Percentiles rank a stretch among this genome's conserved stretches.
Conservation (phyloP, 2,888 invertebrate genomes). For the Suillia variegata region DNA sequence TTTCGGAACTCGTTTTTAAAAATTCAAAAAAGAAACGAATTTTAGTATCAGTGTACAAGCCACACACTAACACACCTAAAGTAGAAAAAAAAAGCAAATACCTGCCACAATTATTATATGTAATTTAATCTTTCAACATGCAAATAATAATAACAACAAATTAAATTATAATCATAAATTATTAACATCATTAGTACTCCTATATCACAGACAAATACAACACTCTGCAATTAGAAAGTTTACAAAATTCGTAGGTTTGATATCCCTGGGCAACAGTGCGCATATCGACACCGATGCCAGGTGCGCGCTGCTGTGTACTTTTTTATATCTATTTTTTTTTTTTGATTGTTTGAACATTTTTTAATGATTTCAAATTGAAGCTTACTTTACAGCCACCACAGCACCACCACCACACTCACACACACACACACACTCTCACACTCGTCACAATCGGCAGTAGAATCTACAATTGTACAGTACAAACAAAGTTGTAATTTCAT, state of each 20-base stretch:
- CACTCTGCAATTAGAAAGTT: conserved; percentile 11
- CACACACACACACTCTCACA: no score
- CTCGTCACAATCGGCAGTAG: no score
- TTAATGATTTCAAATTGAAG: conserved; percentile 2
- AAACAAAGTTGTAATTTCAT: not conserved
- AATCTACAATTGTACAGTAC: not conserved
- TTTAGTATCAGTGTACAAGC: no score
- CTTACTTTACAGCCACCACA: no score
- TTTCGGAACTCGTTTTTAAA: no score
- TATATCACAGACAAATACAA: not conserved
- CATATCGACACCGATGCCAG: not conserved
- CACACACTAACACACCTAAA: no score
- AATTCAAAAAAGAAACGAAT: no score
- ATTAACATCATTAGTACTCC: conserved; percentile 1
- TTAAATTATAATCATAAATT: not conserved
- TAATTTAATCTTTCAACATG: conserved; percentile 5
- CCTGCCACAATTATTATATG: not conserved
- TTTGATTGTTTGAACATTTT: not conserved
- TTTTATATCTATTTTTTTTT: not conserved
- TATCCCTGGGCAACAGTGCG: conserved; percentile 12
- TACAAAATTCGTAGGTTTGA: not conserved
- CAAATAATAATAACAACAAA: not conserved
- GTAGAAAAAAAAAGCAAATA: no score
- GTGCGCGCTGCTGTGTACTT: not conserved
- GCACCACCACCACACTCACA: no score